Conservation (phyloP, 1,140 invertebrate genomes). For the Formica selysi region DNA sequence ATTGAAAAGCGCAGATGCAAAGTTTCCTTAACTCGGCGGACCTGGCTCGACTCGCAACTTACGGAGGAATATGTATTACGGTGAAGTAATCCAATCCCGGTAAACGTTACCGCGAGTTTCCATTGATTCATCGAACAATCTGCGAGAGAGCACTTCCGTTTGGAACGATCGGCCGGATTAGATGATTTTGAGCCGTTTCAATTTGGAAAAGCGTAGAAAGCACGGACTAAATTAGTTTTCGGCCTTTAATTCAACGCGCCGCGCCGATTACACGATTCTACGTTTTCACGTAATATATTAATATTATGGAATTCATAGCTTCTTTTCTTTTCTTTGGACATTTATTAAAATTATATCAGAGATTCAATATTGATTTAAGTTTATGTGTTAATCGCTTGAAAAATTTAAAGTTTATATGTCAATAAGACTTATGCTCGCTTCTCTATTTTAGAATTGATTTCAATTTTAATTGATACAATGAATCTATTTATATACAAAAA, state of each 20-base stretch:
- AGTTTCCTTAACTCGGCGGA: slow-evolving; percentile 63
- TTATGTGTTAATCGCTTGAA: neutral
- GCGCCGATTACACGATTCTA: neutral
- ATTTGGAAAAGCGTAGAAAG: slow-evolving; percentile 51
- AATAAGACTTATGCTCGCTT: neutral
- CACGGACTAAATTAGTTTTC: slow-evolving; percentile 40
- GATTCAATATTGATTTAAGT: neutral
- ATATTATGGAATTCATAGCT: neutral
- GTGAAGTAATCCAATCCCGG: slow-evolving; percentile 75
- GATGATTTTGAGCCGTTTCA: slow-evolving; percentile 62
- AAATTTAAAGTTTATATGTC: neutral
- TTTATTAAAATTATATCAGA: neutral
- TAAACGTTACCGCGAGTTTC: slow-evolving; percentile 69
- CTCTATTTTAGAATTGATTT: neutral
- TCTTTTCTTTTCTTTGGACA: neutral
- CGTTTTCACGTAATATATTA: neutral
- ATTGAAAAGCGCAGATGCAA: slow-evolving; percentile 82
- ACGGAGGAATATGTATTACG: slow-evolving; percentile 73
- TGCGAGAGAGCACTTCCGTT: slow-evolving; percentile 66
- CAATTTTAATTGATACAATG: neutral
- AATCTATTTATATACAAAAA: neutral
- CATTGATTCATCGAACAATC: slow-evolving; percentile 77
- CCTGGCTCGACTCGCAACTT: slow-evolving; percentile 63
- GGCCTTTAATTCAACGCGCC: slow-evolving; percentile 30
- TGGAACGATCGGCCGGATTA: slow-evolving; percentile 62